These are phyloP conservation scores for Clarias platycephalus DNA, from an alignment of 2,797 vertebrate genomes.

Conservation along the genomic window DNA sequence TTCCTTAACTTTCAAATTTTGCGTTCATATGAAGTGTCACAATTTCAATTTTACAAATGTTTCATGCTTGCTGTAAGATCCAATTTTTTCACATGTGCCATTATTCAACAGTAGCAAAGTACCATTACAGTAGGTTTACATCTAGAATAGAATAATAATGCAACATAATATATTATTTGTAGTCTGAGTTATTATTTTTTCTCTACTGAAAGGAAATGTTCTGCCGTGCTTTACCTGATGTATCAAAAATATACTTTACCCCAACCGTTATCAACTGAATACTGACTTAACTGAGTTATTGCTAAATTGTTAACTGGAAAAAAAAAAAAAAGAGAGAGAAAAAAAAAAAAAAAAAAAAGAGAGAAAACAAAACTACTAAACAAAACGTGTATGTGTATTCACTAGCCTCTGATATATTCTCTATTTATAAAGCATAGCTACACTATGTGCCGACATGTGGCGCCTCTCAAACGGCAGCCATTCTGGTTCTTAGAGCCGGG, in stretches of 20 bases:
- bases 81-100: background rate
- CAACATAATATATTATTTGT: constrained; percentile 10
- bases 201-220: background rate
- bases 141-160: constrained; percentile 13
- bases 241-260: constrained; percentile 53
- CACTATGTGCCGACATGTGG: constrained; percentile 26
- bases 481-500: constrained; percentile 2
- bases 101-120: background rate
- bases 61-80: constrained; percentile 10
- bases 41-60: background rate
- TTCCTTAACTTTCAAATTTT: background rate
- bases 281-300: constrained; percentile 37
- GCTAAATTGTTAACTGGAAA: constrained; percentile 31
- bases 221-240: constrained; percentile 19
- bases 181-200: background rate
- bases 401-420: constrained; percentile 20
- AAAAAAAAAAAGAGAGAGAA: constrained; percentile 15
- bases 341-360: background rate
- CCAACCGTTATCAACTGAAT: constrained; percentile 9
- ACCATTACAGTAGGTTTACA: background rate
- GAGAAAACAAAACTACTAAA: constrained; percentile 1
- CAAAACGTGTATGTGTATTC: background rate
- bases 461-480: background rate
- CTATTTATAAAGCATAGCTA: constrained; percentile 44
- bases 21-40: background rate